Evolutionary conservation across 92 coral and sea anemone species (phyloP), one percentile per base, ranked within the genome.

Genomic region (Umimayanthus kanabou): DNA sequence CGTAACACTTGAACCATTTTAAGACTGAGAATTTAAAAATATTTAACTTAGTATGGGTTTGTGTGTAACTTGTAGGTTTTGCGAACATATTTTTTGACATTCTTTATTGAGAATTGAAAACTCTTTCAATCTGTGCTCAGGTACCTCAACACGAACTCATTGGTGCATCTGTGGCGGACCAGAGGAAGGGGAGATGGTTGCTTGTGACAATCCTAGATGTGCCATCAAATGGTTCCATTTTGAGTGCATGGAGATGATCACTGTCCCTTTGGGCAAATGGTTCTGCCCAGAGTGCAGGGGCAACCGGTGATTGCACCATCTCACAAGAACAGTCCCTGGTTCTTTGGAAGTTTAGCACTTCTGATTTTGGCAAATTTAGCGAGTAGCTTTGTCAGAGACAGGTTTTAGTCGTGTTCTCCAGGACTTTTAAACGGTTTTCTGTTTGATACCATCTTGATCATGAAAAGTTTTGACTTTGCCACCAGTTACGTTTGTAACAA

Each of bases 61-160:
- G 37, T 33, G 37, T 33, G 37, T 55, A 79, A 55, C 55, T 55
- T 79, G 69, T 79, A 28, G 16, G 37, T 49, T 80, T 57, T 80
- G 26, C 47, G 57, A 79, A n/a, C 83, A 79, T 26, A 29, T 79
- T n/a, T 79, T 53, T 50, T 79, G 33, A 50, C 55, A 50, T 79
- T 79, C 43, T 70, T 28, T 79, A 79, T 43, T 53, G 83, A 49
- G 55, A 79, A 49, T 43, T 79, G 83, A 50, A 79, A 28, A 55
- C 69, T 79, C 45, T 79, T 39, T 79, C 13, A 25, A 50, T 79
- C 55, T 79, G 28, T 79, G 43, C 83, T 18, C 42, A 79, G 83
- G 30, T 6, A 55, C 83, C 69, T 43, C 87, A 82, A 64, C 75
- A 23, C 66, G 77, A 81, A 81, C 75, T 82, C 57, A 39, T 53